Evolutionary conservation across 1,140 invertebrate genomes (phyloP).

Genomic region (Papilio xuthus): DNA sequence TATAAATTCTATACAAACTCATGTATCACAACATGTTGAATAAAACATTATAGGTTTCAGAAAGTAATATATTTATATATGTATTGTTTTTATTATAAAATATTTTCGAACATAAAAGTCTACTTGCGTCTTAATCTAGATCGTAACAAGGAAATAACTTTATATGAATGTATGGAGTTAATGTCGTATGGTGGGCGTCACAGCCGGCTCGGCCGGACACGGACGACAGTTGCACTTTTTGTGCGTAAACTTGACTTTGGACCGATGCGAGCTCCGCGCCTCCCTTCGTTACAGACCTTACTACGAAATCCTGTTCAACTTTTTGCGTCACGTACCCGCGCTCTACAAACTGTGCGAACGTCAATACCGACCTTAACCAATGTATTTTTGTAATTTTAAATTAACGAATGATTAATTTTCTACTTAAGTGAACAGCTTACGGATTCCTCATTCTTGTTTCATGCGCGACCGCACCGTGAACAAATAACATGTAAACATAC

Average conservation of each 20-base stretch:
- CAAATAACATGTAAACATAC: slow-evolving; percentile 8
- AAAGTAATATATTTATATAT: not conserved
- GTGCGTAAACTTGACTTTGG: slow-evolving; percentile 52
- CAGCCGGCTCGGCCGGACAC: slow-evolving; percentile 41
- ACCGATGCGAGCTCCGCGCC: slow-evolving; percentile 42
- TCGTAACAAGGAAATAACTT: slow-evolving; percentile 15
- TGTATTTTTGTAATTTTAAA: slow-evolving; percentile 55
- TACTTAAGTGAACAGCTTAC: slow-evolving; percentile 55
- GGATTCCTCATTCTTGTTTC: slow-evolving; percentile 49
- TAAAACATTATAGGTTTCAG: not conserved
- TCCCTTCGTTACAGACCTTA: slow-evolving; percentile 66
- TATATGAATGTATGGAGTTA: not conserved
- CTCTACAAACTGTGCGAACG: slow-evolving; percentile 41
- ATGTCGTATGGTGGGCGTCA: not conserved
- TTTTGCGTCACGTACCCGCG: slow-evolving; percentile 51
- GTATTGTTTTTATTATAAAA: not conserved
- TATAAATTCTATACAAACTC: not conserved
- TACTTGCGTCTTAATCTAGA: not conserved
- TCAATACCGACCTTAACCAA: slow-evolving; percentile 55
- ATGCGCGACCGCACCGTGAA: slow-evolving; percentile 38
- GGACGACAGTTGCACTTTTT: slow-evolving; percentile 50
- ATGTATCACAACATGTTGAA: not conserved
- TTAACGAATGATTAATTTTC: slow-evolving; percentile 65
- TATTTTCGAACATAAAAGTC: not conserved
- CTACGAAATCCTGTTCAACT: slow-evolving; percentile 69